Percentiles rank a stretch among this genome's conserved stretches.
phyloP scores from a whole-genome alignment of 2,113 vertebrate genomes.

The Falcunculus frontatus region DNA sequence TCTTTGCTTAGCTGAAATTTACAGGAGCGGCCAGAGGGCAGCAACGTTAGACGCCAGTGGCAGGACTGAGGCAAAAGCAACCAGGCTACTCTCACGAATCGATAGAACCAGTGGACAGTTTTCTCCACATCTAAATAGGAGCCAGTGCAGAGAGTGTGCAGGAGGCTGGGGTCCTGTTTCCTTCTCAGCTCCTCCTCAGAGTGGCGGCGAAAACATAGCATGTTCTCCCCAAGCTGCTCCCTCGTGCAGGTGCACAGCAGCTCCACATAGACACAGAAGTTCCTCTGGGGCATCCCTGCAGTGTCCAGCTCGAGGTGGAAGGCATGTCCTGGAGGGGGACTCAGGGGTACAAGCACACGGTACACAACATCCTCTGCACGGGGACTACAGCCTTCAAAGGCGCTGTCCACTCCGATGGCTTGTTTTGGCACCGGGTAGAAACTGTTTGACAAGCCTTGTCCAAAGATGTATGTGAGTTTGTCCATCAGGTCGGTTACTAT shows the following conservation, averaged over 20 bases:
- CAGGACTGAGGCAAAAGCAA: neutral
- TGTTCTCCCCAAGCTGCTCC: neutral
- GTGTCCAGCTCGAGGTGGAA: neutral
- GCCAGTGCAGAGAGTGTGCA: neutral
- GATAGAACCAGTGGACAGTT: neutral
- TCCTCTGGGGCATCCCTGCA: neutral
- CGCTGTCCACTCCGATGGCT: rapidly evolving
- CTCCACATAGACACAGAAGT: neutral
- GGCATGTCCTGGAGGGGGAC: neutral
- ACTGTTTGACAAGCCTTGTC: too few relatives aligned
- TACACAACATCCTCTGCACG: neutral
- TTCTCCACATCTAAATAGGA: neutral
- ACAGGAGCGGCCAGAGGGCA: neutral
- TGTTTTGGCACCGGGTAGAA: neutral
- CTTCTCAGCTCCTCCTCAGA: neutral
- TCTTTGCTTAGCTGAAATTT: neutral
- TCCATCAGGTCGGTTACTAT: too few relatives aligned
- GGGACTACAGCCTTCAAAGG: neutral
- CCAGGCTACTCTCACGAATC: neutral
- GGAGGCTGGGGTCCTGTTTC: neutral
- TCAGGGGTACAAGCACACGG: neutral
- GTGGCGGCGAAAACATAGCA: neutral
- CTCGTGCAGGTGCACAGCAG: neutral
- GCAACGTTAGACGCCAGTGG: neutral
- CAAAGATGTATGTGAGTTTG: rapidly evolving